A percentile compares a stretch with the other conserved stretches of the same genome.
phyloP scores from a whole-genome alignment of 2,797 vertebrate genomes.

The Xenopus petersii region DNA sequence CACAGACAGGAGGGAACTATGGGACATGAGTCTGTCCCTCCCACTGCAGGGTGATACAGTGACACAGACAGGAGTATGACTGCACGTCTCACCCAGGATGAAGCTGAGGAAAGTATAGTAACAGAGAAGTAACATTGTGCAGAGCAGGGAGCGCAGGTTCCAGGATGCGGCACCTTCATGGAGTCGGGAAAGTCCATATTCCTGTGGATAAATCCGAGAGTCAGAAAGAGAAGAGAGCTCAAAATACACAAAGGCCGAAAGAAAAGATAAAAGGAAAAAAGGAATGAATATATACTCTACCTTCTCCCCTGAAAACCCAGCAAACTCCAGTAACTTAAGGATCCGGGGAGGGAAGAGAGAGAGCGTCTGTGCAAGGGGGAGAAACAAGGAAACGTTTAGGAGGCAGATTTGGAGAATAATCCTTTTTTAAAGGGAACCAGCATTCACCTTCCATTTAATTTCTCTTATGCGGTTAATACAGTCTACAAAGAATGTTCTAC shows the following conservation, averaged over 20 bases:
- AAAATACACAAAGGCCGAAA: not conserved
- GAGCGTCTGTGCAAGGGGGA: slow-evolving; percentile 21
- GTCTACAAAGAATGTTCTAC: too few relatives aligned
- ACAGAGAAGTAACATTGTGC: slow-evolving; percentile 78
- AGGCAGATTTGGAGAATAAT: too few relatives aligned
- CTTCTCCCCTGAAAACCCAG: slow-evolving; percentile 83
- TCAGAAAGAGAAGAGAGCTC: not conserved
- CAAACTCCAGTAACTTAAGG: slow-evolving; percentile 78
- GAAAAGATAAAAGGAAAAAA: too few relatives aligned
- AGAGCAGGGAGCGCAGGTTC: slow-evolving; percentile 78
- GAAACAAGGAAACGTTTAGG: not conserved
- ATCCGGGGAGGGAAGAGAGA: slow-evolving; percentile 74
- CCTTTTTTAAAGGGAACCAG: too few relatives aligned
- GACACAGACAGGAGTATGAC: too few relatives aligned
- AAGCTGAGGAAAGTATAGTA: slow-evolving; percentile 82
- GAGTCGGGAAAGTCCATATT: slow-evolving; percentile 75
- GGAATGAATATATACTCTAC: slow-evolving; percentile 50
- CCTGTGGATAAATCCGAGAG: slow-evolving; percentile 59
- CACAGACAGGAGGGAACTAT: too few relatives aligned
- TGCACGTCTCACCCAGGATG: slow-evolving; percentile 68
- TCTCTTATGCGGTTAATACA: too few relatives aligned
- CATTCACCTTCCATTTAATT: too few relatives aligned
- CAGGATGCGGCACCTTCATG: slow-evolving; percentile 64
- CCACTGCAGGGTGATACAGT: too few relatives aligned
- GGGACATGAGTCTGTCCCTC: too few relatives aligned